A percentile compares a stretch with the other conserved stretches of the same genome.
phyloP scores from a whole-genome alignment of 2,113 vertebrate species.

The Rhinolophus ferrumequinum region DNA sequence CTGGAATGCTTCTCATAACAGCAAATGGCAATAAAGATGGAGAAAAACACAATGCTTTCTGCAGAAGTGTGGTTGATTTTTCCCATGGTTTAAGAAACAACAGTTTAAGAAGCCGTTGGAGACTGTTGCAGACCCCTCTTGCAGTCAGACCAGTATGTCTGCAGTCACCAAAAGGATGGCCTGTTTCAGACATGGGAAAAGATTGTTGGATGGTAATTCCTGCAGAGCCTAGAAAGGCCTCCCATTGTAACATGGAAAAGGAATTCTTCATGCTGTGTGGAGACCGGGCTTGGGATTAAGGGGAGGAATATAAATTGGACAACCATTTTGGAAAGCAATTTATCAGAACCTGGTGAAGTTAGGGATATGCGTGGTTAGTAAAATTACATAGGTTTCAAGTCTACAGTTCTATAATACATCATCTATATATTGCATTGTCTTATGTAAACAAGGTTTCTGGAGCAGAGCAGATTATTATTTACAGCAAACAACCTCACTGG shows the following conservation, averaged over 20 bases:
- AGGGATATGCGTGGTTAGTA: not conserved
- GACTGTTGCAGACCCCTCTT: not conserved
- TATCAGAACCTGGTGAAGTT: not conserved
- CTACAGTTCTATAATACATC: too few relatives aligned
- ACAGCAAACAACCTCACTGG: not conserved
- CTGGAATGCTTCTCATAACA: not conserved
- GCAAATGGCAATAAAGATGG: not conserved
- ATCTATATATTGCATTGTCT: not conserved
- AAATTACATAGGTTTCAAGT: too few relatives aligned
- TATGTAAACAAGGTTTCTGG: conserved; percentile 16
- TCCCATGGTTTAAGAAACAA: not conserved
- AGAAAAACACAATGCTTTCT: not conserved
- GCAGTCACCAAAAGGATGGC: not conserved
- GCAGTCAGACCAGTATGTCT: not conserved
- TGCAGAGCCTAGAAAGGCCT: not conserved
- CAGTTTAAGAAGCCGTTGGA: not conserved
- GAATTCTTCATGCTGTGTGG: not conserved
- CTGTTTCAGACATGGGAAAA: not conserved
- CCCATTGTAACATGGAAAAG: not conserved
- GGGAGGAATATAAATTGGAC: not conserved
- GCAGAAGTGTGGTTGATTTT: not conserved
- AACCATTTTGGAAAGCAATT: not conserved
- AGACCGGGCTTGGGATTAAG: not conserved
- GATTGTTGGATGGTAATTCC: not conserved
- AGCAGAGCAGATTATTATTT: not conserved